Percentiles rank a stretch among this genome's conserved stretches.
These are phyloP conservation scores for Macrophya alboannulata DNA, from an alignment of 2,888 invertebrate species.

Conservation along the genomic window DNA sequence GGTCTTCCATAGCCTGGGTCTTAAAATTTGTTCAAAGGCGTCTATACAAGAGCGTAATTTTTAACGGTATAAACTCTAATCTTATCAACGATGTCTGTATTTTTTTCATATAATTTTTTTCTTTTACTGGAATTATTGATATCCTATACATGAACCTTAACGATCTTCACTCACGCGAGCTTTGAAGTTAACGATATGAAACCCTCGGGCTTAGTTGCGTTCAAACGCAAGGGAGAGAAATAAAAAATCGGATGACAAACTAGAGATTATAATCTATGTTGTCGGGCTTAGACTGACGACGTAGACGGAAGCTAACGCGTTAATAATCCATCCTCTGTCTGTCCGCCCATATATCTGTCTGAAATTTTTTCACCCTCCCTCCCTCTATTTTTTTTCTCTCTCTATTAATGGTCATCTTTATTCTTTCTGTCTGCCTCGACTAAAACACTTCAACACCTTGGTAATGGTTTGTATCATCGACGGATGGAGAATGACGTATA, in stretches of 20 bases:
- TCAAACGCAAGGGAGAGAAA: too few species aligned
- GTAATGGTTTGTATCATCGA: constrained; percentile 20
- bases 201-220: background rate
- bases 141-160: background rate
- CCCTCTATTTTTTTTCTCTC: background rate
- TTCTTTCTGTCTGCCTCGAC: background rate
- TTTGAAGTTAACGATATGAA: background rate
- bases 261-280: constrained; percentile 23
- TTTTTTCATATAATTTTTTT: background rate
- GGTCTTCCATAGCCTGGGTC: background rate
- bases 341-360: background rate
- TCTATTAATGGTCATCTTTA: background rate
- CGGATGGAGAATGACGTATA: constrained; percentile 34
- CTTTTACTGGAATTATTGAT: background rate
- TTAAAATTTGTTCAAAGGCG: constrained; percentile 4
- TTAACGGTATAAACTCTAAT: background rate
- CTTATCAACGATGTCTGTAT: background rate
- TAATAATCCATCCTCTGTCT: constrained; percentile 17
- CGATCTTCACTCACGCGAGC: background rate
- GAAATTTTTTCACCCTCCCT: background rate
- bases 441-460: constrained; percentile 13
- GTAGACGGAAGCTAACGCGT: background rate
- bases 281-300: constrained; percentile 6
- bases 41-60: background rate
- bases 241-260: constrained; percentile 18